Conservation (phyloP, 2,113 vertebrate genomes). For the Malurus melanocephalus region DNA sequence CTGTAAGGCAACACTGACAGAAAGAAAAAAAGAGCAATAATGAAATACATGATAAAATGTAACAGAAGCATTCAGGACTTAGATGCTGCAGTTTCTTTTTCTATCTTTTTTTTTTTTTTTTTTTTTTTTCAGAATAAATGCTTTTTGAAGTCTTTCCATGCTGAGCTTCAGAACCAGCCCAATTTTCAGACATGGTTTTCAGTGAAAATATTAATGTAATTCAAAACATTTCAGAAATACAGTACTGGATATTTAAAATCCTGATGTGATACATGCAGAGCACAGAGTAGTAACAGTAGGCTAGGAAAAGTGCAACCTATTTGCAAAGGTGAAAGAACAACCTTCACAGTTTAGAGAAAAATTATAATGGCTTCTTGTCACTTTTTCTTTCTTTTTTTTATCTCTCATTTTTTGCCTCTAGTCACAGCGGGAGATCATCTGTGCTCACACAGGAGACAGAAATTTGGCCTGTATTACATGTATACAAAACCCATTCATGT, state of each 20-base stretch:
- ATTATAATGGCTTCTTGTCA: slow-evolving; percentile 3
- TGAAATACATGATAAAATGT: background rate
- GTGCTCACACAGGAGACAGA: background rate
- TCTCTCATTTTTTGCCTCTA: background rate
- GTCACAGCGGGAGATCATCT: background rate
- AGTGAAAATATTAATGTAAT: slow-evolving; percentile 24
- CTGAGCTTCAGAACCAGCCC: background rate
- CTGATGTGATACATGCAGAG: background rate
- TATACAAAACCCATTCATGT: background rate
- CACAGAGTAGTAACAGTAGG: background rate
- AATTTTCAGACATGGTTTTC: background rate
- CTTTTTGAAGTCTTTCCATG: background rate
- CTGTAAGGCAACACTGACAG: background rate
- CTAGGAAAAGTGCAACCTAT: background rate
- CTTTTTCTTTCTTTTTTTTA: background rate
- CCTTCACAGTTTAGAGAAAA: slow-evolving; percentile 2
- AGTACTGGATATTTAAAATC: slow-evolving; percentile 10
- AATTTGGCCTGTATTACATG: slow-evolving; percentile 11
- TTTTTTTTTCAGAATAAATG: background rate
- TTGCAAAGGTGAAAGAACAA: slow-evolving; percentile 30
- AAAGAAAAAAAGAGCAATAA: background rate
- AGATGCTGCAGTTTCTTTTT: background rate
- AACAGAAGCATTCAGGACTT: background rate
- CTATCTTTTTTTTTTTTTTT: background rate
- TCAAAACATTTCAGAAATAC: slow-evolving; percentile 17